Conservation (phyloP, 2,888 invertebrate species). For the Creontiades dilutus region DNA sequence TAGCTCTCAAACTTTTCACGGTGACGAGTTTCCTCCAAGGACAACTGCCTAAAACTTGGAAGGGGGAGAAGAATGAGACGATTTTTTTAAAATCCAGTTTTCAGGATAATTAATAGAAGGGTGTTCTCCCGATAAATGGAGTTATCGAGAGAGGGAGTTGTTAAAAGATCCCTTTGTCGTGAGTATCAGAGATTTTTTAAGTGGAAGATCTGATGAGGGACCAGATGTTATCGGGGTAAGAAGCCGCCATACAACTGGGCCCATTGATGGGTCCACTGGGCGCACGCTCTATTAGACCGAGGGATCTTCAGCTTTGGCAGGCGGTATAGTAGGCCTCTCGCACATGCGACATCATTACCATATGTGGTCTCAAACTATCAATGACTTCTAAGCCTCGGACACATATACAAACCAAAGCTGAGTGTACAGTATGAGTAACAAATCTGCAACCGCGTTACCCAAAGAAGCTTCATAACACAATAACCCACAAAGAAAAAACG, state of each 20-base stretch:
- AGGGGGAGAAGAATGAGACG: too few relatives aligned
- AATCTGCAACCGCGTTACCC: too few relatives aligned
- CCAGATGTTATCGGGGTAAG: constrained; percentile 48
- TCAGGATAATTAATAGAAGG: not conserved
- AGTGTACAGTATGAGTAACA: too few relatives aligned
- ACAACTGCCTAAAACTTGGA: too few relatives aligned
- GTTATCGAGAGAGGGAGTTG: not conserved
- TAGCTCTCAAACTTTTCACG: too few relatives aligned
- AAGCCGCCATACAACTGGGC: constrained; percentile 37
- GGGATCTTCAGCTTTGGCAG: constrained; percentile 1
- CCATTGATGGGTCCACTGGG: constrained; percentile 38
- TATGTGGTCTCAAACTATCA: not conserved
- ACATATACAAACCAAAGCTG: too few relatives aligned
- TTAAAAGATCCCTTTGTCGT: constrained; percentile 28
- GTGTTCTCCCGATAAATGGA: not conserved
- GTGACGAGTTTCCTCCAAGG: too few relatives aligned
- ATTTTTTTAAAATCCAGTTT: too few relatives aligned
- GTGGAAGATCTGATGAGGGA: constrained; percentile 6
- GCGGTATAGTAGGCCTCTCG: constrained; percentile 31
- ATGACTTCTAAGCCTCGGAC: not conserved
- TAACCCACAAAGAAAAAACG: too few relatives aligned
- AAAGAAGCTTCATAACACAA: too few relatives aligned
- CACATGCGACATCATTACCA: constrained; percentile 41
- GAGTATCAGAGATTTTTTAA: not conserved
- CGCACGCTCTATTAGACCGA: constrained; percentile 32